Conservation (phyloP, 2,113 vertebrate species). For the Gymnobelideus leadbeateri region DNA sequence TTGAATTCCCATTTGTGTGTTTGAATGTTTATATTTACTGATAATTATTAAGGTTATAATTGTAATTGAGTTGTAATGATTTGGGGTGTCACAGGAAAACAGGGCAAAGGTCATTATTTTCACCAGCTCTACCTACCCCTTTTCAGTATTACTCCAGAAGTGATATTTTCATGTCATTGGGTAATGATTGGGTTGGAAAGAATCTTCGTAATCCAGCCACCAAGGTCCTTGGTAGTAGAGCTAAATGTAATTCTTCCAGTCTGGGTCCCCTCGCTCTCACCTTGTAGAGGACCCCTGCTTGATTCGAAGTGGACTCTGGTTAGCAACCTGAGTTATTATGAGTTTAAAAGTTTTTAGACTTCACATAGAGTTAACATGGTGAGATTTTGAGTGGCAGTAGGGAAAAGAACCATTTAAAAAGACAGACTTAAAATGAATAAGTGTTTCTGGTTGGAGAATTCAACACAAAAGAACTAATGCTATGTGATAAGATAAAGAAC, state of each 20-base stretch:
- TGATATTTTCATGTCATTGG: background rate
- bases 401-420: background rate
- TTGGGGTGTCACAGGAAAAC: background rate
- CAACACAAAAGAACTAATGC: background rate
- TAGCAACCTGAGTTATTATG: background rate
- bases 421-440: background rate
- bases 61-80: background rate
- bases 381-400: background rate
- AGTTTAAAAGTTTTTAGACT: background rate
- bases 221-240: background rate
- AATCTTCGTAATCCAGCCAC: background rate
- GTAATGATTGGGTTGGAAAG: background rate
- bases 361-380: background rate
- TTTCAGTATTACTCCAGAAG: background rate
- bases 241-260: background rate
- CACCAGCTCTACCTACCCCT: background rate
- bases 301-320: background rate
- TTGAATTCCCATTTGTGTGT: background rate
- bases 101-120: background rate
- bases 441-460: background rate
- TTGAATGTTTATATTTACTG: background rate
- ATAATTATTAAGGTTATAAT: background rate
- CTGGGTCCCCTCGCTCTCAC: background rate
- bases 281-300: background rate
- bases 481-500: background rate